Percentiles rank a stretch among this genome's conserved stretches.
Conservation (phyloP, 2,797 vertebrate species). For the Novumbra hubbsi region DNA sequence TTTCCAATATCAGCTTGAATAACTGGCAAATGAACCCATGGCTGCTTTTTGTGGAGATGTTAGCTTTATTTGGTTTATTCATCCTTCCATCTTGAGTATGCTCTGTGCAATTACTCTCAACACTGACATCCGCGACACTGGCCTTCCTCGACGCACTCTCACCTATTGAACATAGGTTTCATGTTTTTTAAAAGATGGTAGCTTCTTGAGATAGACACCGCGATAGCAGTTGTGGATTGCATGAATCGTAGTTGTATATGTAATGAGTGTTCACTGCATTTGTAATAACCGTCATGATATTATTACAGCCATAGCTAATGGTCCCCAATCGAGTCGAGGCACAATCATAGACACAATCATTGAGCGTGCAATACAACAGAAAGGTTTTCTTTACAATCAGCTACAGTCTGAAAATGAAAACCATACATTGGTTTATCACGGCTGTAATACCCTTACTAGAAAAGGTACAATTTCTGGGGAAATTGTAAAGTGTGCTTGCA, state of each 20-base stretch:
- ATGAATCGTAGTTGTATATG: background rate
- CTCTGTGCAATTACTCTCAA: constrained; percentile 52
- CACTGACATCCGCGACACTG: constrained; percentile 52
- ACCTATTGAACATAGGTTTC: too few relatives aligned
- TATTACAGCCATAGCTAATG: constrained; percentile 4
- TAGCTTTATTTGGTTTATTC: constrained; percentile 5
- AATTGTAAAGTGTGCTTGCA: too few relatives aligned
- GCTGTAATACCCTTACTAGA: background rate
- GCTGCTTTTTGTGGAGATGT: constrained; percentile 37
- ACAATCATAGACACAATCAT: background rate
- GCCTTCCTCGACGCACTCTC: background rate
- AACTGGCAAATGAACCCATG: constrained; percentile 76
- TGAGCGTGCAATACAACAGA: background rate
- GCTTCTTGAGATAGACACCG: too few relatives aligned
- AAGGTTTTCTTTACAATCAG: background rate
- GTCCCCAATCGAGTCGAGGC: background rate
- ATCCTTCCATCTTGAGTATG: constrained; percentile 71
- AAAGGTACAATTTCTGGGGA: too few relatives aligned
- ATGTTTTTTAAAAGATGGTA: too few relatives aligned
- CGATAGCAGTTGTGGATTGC: background rate
- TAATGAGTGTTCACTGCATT: background rate
- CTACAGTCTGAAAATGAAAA: background rate
- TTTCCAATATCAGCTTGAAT: constrained; percentile 79
- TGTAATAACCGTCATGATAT: background rate
- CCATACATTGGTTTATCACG: background rate